phyloP scores from a whole-genome alignment of 2,113 vertebrate species.

The Tautogolabrus adspersus region DNA sequence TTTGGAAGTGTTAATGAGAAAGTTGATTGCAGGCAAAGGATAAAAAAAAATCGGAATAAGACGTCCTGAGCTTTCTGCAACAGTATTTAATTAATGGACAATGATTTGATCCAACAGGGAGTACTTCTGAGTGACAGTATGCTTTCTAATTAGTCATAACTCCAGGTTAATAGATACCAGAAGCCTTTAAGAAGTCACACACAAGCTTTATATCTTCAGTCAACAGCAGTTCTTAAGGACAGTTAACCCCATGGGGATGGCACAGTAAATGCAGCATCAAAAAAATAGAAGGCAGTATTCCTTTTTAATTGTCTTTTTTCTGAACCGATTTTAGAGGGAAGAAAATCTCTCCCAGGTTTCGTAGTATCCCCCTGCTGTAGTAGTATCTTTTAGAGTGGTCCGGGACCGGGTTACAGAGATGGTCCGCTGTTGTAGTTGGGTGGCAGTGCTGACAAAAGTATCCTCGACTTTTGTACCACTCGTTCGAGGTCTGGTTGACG shows the following conservation, averaged over 20 bases:
- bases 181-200: neutral
- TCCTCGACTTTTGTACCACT: conserved; percentile 89
- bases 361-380: conserved; percentile 86
- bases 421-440: conserved; percentile 52
- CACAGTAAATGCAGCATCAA: conserved; percentile 31
- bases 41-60: neutral
- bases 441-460: conserved; percentile 76
- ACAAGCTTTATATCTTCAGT: conserved; percentile 43
- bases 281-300: neutral
- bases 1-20: neutral
- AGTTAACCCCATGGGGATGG: neutral
- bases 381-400: conserved; percentile 78
- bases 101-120: neutral
- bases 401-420: conserved; percentile 42
- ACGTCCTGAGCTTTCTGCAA: neutral
- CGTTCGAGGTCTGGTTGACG: conserved; percentile 93
- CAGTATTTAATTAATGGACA: neutral
- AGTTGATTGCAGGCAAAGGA: neutral
- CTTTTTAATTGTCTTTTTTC: conserved; percentile 67
- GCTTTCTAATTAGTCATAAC: neutral
- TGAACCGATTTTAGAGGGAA: conserved; percentile 66
- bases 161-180: neutral
- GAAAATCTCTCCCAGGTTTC: conserved; percentile 90
- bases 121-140: neutral
- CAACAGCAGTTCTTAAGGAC: neutral